Base-by-base conservation (phyloP, 1,140 invertebrate species). In the Aphis gossypii region DNA sequence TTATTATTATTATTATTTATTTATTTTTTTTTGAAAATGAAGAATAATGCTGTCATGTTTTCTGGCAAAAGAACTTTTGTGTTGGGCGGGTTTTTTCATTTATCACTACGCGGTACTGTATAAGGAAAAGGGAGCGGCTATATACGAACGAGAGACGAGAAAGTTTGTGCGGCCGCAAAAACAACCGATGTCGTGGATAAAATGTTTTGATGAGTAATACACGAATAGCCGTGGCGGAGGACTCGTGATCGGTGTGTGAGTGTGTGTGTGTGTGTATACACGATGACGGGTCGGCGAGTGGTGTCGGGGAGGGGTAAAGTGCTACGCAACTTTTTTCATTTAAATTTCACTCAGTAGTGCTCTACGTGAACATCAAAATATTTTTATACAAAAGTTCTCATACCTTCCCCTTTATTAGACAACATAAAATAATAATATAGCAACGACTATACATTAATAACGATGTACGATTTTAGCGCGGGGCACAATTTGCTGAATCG, bases 201-300 rank as follows among this genome's bases (percentile, higher is more conserved):
- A 92, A 92, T 82, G 68, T 92, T 92, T 92, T 82, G 90, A 92
- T 92, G 90, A 92, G 90, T 91, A 91, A 68, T 68, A 68, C 54
- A 60, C 54, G 48, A 35, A 56, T 44, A 90, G 41, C 23, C 41
- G 41, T 30, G 44, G 38, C 9, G 11, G 60, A 68, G 4, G 30
- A 68, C 60, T 68, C 60, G 30, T 60, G 56, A 60, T 60, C 21
- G 60, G 60, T 68, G 60, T 68, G 60, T 23, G 54, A 23, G 51
- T 23, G 51, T 54, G 51, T 25, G 56, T 30, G 9, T 56, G 23
- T 30, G 11, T 60, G 9, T 60, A 30, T 11, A 30, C 60, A n/a
- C 60, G 20, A 35, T 82, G 87, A 86, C 20, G 9, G 30, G 48
- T 23, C n/a, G 35, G 23, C n/a, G 21, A 51, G 35, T 2, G 35